These are phyloP conservation scores for Xylota segnis DNA, from an alignment of 2,888 invertebrate species.

Conservation along the genomic window DNA sequence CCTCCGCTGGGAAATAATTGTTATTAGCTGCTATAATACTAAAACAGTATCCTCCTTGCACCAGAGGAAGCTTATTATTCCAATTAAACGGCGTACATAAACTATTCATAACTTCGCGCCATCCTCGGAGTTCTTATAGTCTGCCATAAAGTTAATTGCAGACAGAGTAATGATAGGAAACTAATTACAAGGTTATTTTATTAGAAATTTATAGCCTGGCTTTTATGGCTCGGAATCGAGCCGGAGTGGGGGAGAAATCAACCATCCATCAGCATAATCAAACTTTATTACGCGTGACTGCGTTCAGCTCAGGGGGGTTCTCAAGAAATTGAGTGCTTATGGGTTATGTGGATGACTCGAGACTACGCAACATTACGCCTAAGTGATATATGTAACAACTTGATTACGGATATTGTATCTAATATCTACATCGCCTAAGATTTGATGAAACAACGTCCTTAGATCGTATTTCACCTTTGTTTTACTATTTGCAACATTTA, in stretches of 20 bases:
- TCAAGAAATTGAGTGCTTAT: constrained; percentile 10
- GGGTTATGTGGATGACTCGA: not conserved
- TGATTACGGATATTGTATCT: not conserved
- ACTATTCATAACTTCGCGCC: constrained; percentile 24
- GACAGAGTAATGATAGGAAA: constrained; percentile 39
- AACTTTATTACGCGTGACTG: constrained; percentile 44
- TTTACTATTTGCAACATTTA: constrained; percentile 18
- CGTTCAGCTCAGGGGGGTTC: not conserved
- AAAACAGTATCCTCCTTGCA: not conserved
- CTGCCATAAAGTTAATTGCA: constrained; percentile 31
- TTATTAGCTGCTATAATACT: too few species aligned
- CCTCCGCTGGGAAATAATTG: too few species aligned
- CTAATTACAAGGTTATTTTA: constrained; percentile 45
- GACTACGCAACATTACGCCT: not conserved
- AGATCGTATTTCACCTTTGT: constrained; percentile 1
- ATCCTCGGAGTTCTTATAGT: not conserved
- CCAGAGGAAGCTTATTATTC: not conserved
- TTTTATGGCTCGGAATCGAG: not conserved
- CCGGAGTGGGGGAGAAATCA: constrained; percentile 14
- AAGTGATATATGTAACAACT: not conserved
- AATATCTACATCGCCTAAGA: too few species aligned
- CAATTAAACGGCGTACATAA: not conserved
- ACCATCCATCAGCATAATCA: constrained; percentile 34
- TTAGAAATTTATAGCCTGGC: constrained; percentile 28
- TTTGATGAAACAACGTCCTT: not conserved